Percentiles rank a stretch among this genome's conserved stretches.
phyloP scores from a whole-genome alignment of 2,888 invertebrate genomes.

The Spisula solida region DNA sequence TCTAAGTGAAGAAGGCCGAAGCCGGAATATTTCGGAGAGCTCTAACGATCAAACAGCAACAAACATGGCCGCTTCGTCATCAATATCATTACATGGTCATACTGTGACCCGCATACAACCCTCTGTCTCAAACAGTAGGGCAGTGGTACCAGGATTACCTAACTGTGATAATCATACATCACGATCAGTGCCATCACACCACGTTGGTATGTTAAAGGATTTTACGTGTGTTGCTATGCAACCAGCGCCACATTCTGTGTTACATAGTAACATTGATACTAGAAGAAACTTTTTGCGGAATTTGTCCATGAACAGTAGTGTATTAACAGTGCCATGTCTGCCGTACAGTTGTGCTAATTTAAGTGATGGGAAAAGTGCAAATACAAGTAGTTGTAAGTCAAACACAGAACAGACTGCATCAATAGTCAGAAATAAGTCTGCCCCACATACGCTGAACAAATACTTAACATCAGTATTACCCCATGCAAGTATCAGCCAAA shows the following conservation, averaged over 20 bases:
- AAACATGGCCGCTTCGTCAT: background rate
- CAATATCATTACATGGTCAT: background rate
- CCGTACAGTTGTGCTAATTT: background rate
- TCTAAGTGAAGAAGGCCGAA: conserved; percentile 57
- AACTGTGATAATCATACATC: background rate
- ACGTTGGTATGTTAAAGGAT: background rate
- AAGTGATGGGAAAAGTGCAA: background rate
- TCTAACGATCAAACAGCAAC: conserved; percentile 44
- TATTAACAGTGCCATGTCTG: background rate
- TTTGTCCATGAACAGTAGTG: conserved; percentile 8
- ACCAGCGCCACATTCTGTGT: background rate
- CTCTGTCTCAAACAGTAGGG: background rate
- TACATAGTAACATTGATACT: background rate
- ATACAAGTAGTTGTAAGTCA: background rate
- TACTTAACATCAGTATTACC: background rate
- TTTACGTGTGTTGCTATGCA: background rate
- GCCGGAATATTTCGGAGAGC: conserved; percentile 66
- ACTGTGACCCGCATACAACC: background rate
- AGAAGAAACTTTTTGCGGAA: background rate
- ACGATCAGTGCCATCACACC: background rate
- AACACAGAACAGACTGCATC: background rate
- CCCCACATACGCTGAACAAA: background rate
- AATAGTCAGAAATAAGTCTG: background rate
- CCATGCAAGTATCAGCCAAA: background rate
- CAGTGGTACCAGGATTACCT: background rate